A percentile compares a stretch with the other conserved stretches of the same genome.
These are phyloP conservation scores for Rhynchotus rufescens DNA, from an alignment of 2,797 vertebrate genomes.

Conservation along the genomic window DNA sequence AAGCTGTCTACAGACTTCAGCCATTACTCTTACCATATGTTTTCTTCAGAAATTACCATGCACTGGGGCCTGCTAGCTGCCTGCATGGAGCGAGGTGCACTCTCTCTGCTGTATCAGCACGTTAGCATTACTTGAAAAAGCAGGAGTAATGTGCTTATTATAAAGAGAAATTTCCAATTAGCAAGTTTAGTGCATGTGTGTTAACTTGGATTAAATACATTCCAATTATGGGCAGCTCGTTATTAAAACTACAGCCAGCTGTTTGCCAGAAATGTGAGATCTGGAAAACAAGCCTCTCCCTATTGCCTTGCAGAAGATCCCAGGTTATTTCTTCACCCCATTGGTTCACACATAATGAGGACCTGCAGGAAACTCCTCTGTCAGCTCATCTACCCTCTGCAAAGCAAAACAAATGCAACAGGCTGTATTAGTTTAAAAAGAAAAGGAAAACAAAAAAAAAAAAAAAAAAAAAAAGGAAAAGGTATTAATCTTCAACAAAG, in stretches of 20 bases:
- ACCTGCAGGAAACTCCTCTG: not conserved
- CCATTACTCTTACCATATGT: slow-evolving; percentile 81
- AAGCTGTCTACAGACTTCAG: slow-evolving; percentile 73
- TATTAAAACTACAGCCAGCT: slow-evolving; percentile 74
- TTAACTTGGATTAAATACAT: slow-evolving; percentile 69
- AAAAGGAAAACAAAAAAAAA: not conserved
- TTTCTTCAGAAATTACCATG: slow-evolving; percentile 76
- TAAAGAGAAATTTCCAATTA: slow-evolving; percentile 74
- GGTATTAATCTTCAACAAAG: not conserved
- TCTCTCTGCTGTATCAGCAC: slow-evolving; percentile 61
- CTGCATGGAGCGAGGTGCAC: slow-evolving; percentile 27
- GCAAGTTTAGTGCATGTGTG: slow-evolving; percentile 55
- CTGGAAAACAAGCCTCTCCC: slow-evolving; percentile 39
- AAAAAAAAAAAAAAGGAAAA: no score
- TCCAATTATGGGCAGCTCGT: slow-evolving; percentile 70
- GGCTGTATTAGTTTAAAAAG: not conserved
- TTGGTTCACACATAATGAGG: not conserved
- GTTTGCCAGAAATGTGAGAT: slow-evolving; percentile 53
- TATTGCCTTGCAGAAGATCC: not conserved
- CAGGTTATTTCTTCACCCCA: not conserved
- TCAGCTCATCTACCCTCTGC: fast-evolving
- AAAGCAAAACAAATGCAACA: not conserved
- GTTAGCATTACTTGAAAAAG: slow-evolving; percentile 40
- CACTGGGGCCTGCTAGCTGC: slow-evolving; percentile 63
- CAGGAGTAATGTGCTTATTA: slow-evolving; percentile 67